A percentile compares a stretch with the other conserved stretches of the same genome.
Conservation (phyloP, 2,797 vertebrate species). For the Natrix natrix region DNA sequence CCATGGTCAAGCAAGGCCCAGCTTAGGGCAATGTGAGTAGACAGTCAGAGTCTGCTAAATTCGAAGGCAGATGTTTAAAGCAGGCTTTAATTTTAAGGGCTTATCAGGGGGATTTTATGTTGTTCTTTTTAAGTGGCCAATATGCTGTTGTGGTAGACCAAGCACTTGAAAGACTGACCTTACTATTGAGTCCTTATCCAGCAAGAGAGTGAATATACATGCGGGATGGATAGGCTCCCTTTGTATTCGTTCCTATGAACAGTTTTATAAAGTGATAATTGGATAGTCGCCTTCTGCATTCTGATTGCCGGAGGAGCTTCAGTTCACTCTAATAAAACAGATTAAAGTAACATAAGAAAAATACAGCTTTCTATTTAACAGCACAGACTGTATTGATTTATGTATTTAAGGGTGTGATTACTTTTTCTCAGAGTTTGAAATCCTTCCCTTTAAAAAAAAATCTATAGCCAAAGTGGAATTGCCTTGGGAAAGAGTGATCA, state of each 20-base stretch:
- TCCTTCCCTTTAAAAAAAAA: slow-evolving; percentile 1
- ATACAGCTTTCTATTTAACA: slow-evolving; percentile 41
- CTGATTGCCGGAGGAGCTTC: slow-evolving; percentile 46
- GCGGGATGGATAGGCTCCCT: slow-evolving; percentile 46
- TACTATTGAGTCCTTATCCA: slow-evolving; percentile 45
- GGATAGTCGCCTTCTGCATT: slow-evolving; percentile 40
- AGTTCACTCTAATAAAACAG: slow-evolving; percentile 48
- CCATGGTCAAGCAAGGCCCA: background rate
- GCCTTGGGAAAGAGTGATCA: slow-evolving; percentile 50
- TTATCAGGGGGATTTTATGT: background rate
- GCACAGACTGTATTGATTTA: slow-evolving; percentile 18
- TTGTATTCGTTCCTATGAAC: slow-evolving; percentile 46
- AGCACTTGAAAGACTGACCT: background rate
- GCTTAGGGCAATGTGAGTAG: background rate
- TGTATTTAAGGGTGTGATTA: slow-evolving; percentile 54
- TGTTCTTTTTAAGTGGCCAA: slow-evolving; percentile 38
- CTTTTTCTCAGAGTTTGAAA: slow-evolving; percentile 45
- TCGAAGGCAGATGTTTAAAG: background rate
- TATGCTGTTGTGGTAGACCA: background rate
- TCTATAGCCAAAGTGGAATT: slow-evolving; percentile 31
- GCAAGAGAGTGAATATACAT: slow-evolving; percentile 42
- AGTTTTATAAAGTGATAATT: slow-evolving; percentile 61
- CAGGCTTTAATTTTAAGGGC: background rate
- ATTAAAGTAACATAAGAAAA: slow-evolving; percentile 37
- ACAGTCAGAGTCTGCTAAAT: background rate